A percentile compares a stretch with the other conserved stretches of the same genome.
phyloP scores from a whole-genome alignment of 2,797 vertebrate genomes.

The Peromyscus aztecus region DNA sequence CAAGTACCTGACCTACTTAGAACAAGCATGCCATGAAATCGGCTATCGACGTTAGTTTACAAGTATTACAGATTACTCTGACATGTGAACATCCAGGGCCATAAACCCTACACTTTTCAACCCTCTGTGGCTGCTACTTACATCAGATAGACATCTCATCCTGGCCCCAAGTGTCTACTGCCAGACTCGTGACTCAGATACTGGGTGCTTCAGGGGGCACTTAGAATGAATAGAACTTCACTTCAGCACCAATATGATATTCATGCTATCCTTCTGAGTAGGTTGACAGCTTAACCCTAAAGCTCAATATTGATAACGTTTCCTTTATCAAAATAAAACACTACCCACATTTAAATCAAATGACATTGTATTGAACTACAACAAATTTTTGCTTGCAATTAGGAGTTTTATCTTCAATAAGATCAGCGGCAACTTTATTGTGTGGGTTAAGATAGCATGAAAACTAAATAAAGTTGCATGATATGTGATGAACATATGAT shows the following conservation, averaged over 20 bases:
- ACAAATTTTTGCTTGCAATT: neutral
- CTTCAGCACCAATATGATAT: neutral
- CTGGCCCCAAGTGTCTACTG: neutral
- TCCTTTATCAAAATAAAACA: conserved; percentile 37
- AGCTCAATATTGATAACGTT: neutral
- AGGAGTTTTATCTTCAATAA: neutral
- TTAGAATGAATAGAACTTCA: neutral
- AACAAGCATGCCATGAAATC: neutral
- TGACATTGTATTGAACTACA: neutral
- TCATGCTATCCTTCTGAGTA: neutral
- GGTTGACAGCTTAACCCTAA: neutral
- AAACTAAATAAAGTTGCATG: conserved; percentile 7
- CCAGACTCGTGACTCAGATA: neutral
- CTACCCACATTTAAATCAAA: neutral
- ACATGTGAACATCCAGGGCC: neutral
- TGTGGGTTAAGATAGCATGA: neutral
- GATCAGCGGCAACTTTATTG: neutral
- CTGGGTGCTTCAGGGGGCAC: neutral
- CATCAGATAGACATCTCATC: neutral
- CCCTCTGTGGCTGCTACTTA: neutral
- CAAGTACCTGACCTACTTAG: neutral
- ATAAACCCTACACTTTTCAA: too few relatives aligned
- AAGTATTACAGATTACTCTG: neutral
- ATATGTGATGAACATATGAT: neutral
- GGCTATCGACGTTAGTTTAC: neutral